Base-by-base conservation (phyloP, 2,113 vertebrate species). In the Myotis lucifugus region DNA sequence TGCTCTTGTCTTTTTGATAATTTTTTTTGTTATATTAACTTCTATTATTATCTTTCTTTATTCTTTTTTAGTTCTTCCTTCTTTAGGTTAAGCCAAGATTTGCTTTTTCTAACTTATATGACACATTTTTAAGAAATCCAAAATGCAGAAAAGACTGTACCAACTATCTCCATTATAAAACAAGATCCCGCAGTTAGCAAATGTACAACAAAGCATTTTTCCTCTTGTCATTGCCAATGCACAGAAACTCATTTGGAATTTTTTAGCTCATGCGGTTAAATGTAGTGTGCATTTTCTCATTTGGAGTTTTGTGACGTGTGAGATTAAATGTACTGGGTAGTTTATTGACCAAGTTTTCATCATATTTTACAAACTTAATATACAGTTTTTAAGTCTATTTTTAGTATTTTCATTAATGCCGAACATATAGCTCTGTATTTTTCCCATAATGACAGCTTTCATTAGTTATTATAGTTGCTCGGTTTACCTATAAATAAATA, bases 221-320 rank as follows among this genome's bases (percentile, higher is more conserved):
- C 23, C 74, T 64, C 37, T 0, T 78, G 56, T 66, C 82, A 79
- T 85, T 94, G 88, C 23, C 85, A 93, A 79, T 13, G 83, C 70
- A 87, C 64, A 94, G 93, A 95, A 96, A 96, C 59, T 95, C 93
- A 93, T 96, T 95, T 93, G 79, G 32, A 91, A 9, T 81, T 64
- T 86, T 96, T 95, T 92, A 95, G 89, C 84, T 91, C 72, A 91
- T 76, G 84, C 90, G 76, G 91, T 93, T 97, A 96, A 97, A 97
- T 97, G 96, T 96, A 87, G 83, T 96, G 94, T 97, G 94, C 87
- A 93, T 96, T 97, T 97, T 97, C 94, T 95, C 94, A 96, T 97
- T 97, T 97, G 89, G 93, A 88, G 87, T 95, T 97, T 96, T 97
- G 94, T 97, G 93, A 95, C 84, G 0, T 96, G 94, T 97, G 92